Conservation (phyloP, 2,888 invertebrate species). For the Sympetrum striolatum region DNA sequence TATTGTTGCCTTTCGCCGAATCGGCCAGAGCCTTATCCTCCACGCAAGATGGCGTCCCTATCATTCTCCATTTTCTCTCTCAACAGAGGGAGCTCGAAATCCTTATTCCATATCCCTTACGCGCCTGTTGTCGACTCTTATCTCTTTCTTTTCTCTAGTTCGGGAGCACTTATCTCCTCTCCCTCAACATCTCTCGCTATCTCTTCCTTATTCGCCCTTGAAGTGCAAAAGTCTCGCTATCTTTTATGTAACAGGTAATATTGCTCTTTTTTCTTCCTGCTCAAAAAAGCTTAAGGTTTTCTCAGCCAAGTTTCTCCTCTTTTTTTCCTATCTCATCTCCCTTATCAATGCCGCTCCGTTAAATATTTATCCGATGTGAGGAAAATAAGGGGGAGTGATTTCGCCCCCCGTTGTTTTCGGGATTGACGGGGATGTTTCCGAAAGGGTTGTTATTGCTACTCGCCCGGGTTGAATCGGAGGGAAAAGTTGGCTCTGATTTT, state of each 20-base stretch:
- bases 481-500: too few species aligned
- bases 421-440: too few species aligned
- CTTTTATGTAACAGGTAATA: neutral
- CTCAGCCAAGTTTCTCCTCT: neutral
- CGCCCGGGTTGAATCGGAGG: too few species aligned
- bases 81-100: neutral
- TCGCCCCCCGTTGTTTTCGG: neutral
- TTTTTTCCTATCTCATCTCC: neutral
- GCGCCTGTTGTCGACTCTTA: neutral
- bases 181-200: neutral
- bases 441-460: too few species aligned
- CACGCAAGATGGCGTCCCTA: neutral
- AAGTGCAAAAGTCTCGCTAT: neutral
- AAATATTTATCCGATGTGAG: neutral
- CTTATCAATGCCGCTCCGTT: neutral
- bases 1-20: too few species aligned
- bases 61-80: neutral
- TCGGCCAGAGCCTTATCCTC: neutral
- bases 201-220: neutral
- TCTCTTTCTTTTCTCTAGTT: neutral
- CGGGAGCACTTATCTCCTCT: neutral
- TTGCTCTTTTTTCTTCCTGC: neutral
- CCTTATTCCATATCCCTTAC: neutral
- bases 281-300: too few species aligned
- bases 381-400: neutral